Base-by-base conservation (phyloP, 1,140 invertebrate genomes). In the Limonius californicus region DNA sequence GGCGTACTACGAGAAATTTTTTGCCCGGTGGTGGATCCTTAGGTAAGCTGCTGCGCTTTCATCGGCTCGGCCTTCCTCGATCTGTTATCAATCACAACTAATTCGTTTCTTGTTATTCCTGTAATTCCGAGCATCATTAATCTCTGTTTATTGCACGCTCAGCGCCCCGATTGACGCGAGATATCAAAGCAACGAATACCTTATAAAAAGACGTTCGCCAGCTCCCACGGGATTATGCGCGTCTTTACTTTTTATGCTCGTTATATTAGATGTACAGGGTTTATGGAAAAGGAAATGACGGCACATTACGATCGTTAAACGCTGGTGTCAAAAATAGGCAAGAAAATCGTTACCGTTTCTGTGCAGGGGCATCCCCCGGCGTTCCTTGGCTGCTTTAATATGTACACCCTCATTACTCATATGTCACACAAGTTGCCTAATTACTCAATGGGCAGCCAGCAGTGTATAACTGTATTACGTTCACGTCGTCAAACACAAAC, bases 141-240 rank as follows among this genome's bases (percentile, higher is more conserved):
- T 45, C 42, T 45, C 42, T 45, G 42, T 45, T 45, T 45, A 45
- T 45, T 45, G 42, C 42, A 45, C 42, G 42, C 42, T 45, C n/a
- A 45, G 42, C 42, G 42, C 42, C 16, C 42, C 42, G 16, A 45
- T 45, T 45, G 42, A 45, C 42, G 42, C 42, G 42, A n/a, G 42
- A 45, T 45, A 45, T 45, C 42, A 45, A 45, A 45, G 42, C 42
- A 45, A 45, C n/a, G 42, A 45, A 45, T 45, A 45, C 42, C 16
- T 45, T 45, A 45, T 45, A 45, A 45, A 45, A 45, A 45, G 42
- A 45, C 42, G 42, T n/a, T 45, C 42, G 42, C 42, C 14, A n/a
- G 14, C 4, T 45, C 42, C 16, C 42, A 45, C 42, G 42, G 42
- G 42, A 45, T 45, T 3, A 45, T 12, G 16, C 42, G 2, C 42